Conservation (phyloP, 1,140 invertebrate genomes). For the Chlorops oryzae region DNA sequence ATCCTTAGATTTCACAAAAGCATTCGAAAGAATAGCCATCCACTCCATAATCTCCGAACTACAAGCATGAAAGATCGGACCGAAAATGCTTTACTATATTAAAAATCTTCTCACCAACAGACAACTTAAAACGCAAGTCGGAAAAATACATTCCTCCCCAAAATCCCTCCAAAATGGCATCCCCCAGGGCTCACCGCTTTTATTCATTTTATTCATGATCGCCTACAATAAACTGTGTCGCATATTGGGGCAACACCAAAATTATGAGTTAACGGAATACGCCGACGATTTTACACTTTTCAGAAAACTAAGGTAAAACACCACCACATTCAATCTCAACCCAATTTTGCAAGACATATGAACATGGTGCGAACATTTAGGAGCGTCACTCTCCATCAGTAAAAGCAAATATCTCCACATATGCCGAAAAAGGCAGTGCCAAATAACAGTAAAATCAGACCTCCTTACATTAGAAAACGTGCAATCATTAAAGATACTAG, state of each 20-base stretch:
- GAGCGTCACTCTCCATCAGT: no score
- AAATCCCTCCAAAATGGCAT: slow-evolving; percentile 8
- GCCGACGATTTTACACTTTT: no score
- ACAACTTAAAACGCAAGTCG: slow-evolving; percentile 11
- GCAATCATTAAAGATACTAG: no score
- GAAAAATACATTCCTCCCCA: background rate
- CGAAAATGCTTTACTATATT: slow-evolving; percentile 8
- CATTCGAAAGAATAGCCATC: slow-evolving; percentile 13
- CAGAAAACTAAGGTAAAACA: no score
- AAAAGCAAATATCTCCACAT: no score
- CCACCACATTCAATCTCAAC: no score
- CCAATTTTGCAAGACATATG: no score
- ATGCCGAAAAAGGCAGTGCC: no score
- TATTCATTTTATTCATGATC: slow-evolving; percentile 7
- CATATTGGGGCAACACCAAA: no score
- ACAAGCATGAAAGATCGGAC: slow-evolving; percentile 12
- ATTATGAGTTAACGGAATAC: background rate
- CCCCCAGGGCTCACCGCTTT: slow-evolving; percentile 8
- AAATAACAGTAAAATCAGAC: no score
- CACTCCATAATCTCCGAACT: slow-evolving; percentile 12
- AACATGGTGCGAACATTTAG: no score
- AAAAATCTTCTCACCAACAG: slow-evolving; percentile 15
- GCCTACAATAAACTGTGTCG: slow-evolving; percentile 5
- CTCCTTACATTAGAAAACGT: no score
- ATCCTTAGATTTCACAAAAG: slow-evolving; percentile 15